Evolutionary conservation across 2,113 vertebrate species (phyloP), one percentile per base, ranked within the genome.

Genomic region (Atractosteus spatula): DNA sequence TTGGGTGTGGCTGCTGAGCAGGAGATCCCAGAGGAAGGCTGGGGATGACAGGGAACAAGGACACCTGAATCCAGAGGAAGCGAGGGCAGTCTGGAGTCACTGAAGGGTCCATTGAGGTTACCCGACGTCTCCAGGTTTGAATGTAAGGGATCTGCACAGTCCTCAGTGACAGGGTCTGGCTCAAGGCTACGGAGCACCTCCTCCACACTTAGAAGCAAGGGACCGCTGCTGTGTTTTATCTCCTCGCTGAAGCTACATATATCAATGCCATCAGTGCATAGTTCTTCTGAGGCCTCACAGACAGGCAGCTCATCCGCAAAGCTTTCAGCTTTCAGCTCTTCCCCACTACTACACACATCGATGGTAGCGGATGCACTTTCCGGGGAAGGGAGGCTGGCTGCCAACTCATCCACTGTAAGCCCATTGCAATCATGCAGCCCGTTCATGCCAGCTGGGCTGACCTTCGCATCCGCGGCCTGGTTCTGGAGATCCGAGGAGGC

Each of bases 161-260:
- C 93, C 14, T 92, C 89, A 64, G 90, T 85, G 69, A 88, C 91
- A 0, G 93, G 85, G 84, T 96, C 96, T 0, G 95, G 95, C 83
- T 99, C 97, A 71, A 99, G 90, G 84, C 94, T 97, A 77, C 95
- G 94, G 74, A 96, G 91, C 51, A 96, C 94, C 82, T 96, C 95
- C 89, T 98, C 96, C 0, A 96, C 94, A 3, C 95, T 99, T 62
- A 97, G 92, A 69, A 97, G 92, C 1, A 98, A 88, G n/a, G 95
- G 93, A 73, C 94, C 94, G 1, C 92, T 91, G 0, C 90, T 90
- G 1, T 91, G 94, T 80, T 96, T 98, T 43, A 97, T 92, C 11
- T 98, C 96, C 29, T 97, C 96, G 0, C 91, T 92, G 55, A 97
- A 96, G 77, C 93, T 87, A 82, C 95, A 96, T 79, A 96, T 92